A percentile compares a stretch with the other conserved stretches of the same genome.
Evolutionary conservation across 2,888 invertebrate species (phyloP).

Genomic region (Apodemia duryi): DNA sequence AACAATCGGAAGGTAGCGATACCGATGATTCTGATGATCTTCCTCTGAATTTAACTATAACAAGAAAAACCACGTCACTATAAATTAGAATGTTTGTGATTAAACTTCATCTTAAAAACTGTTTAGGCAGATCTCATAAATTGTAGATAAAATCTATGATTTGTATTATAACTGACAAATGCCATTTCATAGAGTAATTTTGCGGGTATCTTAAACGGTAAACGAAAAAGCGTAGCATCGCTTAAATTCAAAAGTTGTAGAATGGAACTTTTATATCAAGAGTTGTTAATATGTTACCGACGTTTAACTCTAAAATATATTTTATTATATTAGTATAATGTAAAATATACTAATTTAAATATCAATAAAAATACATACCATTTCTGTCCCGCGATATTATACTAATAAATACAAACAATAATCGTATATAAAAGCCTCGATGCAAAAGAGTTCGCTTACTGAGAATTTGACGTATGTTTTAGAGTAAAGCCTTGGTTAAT

Average conservation of each 20-base stretch:
- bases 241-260: neutral
- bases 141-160: conserved; percentile 14
- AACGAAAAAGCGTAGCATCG: conserved; percentile 7
- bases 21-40: conserved; percentile 44
- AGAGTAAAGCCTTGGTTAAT: too few species aligned
- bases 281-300: too few species aligned
- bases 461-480: too few species aligned
- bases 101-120: neutral
- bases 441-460: too few species aligned
- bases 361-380: neutral
- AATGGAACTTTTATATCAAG: too few species aligned
- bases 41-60: conserved; percentile 55
- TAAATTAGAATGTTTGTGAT: neutral
- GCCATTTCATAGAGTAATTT: neutral
- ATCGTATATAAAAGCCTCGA: too few species aligned
- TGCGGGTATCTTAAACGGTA: neutral
- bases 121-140: conserved; percentile 10
- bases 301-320: neutral
- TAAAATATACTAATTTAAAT: neutral
- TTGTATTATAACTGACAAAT: neutral
- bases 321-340: neutral
- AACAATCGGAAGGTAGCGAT: conserved; percentile 1
- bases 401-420: neutral
- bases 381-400: neutral
- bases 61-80: conserved; percentile 33